These are phyloP conservation scores for Danionella dracula DNA, from an alignment of 2,797 vertebrate species.

Conservation along the genomic window DNA sequence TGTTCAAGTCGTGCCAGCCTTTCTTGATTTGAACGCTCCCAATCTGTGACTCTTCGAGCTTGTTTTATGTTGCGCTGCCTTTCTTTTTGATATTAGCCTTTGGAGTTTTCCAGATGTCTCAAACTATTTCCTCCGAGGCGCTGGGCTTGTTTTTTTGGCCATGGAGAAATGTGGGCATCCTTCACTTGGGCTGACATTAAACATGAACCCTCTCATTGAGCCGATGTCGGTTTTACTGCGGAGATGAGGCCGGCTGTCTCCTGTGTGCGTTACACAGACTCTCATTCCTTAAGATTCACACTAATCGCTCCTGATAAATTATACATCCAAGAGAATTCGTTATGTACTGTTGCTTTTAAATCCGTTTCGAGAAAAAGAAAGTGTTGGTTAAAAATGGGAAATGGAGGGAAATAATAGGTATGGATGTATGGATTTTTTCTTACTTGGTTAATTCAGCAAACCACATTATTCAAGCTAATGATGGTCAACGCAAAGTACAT, in stretches of 20 bases:
- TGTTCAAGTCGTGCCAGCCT: conserved; percentile 7
- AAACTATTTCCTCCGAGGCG: conserved; percentile 58
- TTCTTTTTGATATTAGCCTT: conserved; percentile 63
- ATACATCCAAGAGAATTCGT: conserved; percentile 79
- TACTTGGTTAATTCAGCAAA: background rate
- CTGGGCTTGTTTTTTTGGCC: conserved; percentile 34
- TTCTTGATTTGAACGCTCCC: conserved; percentile 59
- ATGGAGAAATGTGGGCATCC: conserved; percentile 55
- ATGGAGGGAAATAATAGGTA: background rate
- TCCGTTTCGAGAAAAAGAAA: conserved; percentile 67
- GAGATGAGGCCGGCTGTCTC: conserved; percentile 31
- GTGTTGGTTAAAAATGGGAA: conserved; percentile 47
- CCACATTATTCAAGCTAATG: background rate
- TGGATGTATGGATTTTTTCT: background rate
- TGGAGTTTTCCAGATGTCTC: conserved; percentile 65
- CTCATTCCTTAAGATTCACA: conserved; percentile 59
- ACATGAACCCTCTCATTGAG: conserved; percentile 52
- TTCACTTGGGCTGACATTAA: conserved; percentile 61
- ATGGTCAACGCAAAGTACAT: no score
- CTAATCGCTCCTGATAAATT: conserved; percentile 78
- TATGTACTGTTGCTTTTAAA: conserved; percentile 64
- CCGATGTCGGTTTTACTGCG: conserved; percentile 31
- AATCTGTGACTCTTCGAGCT: conserved; percentile 63
- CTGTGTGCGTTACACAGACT: conserved; percentile 40
- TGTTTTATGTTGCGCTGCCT: conserved; percentile 66